Base-by-base conservation (phyloP, 2,888 invertebrate species). In the Leptinotarsa peninsularis region DNA sequence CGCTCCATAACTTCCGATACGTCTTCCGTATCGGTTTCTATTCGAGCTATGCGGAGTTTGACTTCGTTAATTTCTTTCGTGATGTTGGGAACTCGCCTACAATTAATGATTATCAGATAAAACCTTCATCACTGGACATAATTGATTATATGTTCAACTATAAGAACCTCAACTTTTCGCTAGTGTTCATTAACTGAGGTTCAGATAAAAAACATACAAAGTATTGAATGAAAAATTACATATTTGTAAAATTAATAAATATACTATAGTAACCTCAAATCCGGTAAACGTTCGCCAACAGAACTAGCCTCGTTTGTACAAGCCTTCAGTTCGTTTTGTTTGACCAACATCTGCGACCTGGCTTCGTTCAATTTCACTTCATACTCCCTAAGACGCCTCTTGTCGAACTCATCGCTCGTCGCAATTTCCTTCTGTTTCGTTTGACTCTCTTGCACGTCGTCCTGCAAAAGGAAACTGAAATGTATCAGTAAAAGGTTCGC, bases 381-480 rank as follows among this genome's bases (percentile, higher is more conserved):
- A 23, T 77, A 82, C 66, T 86, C 84, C 27, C 80, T 75, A 21
- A 85, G 71, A 60, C 83, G 78, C 54, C 81, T 82, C 67, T 82
- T 82, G 52, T 84, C 84, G 73, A 84, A 86, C 58, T 84, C 83
- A 18, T 81, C 84, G 52, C 83, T 83, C 7, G 83, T 83, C 17
- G 83, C 75, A 49, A 85, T 76, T 79, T 87, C 85, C 60, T 90
- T 89, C 4, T 88, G 82, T 79, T 89, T 89, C 60, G 88, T 80
- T 76, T 89, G 88, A 75, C 89, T 88, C 72, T 90, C 89, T 60
- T 88, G 88, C 77, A 90, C 88, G 82, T 91, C 89, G 73, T 89
- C 89, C 90, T 91, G 71, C 54, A 83, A 80, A 54, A 52, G 14
- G n/a, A 67, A 76, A 58, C 23, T 23, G 13, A 4, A 21, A 4